Percentiles rank a stretch among this genome's conserved stretches.
Conservation (phyloP, 2,797 vertebrate genomes). For the Kryptolebias ocellatus region DNA sequence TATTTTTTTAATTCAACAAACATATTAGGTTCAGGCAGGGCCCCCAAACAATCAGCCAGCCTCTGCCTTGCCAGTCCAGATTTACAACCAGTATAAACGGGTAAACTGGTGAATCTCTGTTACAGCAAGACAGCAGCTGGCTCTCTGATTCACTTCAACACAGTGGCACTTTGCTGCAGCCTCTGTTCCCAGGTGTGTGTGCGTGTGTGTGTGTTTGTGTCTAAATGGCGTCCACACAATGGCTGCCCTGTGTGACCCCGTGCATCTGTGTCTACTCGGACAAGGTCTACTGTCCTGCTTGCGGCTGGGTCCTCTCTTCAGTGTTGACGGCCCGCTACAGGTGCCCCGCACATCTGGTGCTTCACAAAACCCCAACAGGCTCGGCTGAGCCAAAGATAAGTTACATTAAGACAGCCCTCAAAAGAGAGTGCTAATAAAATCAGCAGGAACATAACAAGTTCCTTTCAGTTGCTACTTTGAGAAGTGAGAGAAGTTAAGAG, state of each 20-base stretch:
- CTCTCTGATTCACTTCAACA: slow-evolving; percentile 58
- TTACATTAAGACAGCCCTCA: slow-evolving; percentile 45
- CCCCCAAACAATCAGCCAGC: slow-evolving; percentile 9
- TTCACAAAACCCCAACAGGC: slow-evolving; percentile 39
- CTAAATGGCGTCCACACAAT: slow-evolving; percentile 62
- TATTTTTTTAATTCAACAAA: too few species aligned
- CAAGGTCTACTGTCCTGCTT: slow-evolving; percentile 71
- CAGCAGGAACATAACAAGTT: slow-evolving; percentile 37
- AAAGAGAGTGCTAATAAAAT: slow-evolving; percentile 51
- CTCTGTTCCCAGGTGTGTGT: slow-evolving; percentile 64
- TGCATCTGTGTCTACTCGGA: slow-evolving; percentile 76
- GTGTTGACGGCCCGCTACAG: slow-evolving; percentile 70
- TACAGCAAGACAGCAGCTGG: slow-evolving; percentile 73
- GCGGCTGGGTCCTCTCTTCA: slow-evolving; percentile 54
- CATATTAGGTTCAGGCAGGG: too few species aligned
- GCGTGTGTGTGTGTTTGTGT: slow-evolving; percentile 40
- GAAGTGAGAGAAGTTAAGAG: slow-evolving; percentile 54
- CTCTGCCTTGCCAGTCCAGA: slow-evolving; percentile 40
- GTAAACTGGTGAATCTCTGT: slow-evolving; percentile 45
- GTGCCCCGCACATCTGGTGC: slow-evolving; percentile 77
- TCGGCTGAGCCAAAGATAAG: slow-evolving; percentile 53
- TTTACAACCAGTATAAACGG: slow-evolving; percentile 29
- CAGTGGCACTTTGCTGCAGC: slow-evolving; percentile 64
- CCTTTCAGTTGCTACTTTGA: slow-evolving; percentile 59
- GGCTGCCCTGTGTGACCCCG: slow-evolving; percentile 72